Evolutionary conservation across 2,888 invertebrate genomes (phyloP), one percentile per base, ranked within the genome.

Genomic region (Andrena flavipes): DNA sequence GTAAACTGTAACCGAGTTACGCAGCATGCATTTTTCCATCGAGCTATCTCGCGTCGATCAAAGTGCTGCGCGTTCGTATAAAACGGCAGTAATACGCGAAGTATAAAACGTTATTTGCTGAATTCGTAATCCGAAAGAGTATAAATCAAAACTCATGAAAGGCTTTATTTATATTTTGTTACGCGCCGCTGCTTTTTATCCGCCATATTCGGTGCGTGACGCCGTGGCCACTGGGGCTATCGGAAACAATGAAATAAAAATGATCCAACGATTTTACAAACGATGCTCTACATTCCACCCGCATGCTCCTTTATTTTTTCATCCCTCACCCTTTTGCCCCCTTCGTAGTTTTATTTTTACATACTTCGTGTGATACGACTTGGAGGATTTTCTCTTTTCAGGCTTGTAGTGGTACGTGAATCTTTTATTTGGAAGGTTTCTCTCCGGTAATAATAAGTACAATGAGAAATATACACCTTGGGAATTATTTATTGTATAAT

Each of bases 21-120:
- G 67, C 71, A 70, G 76, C 70, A 83, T 82, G 87, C 83, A 89
- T 88, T 89, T 91, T 88, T 90, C 89, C 88, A 87, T 88, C 87
- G 56, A 83, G 84, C 83, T 84, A 80, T 77, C 82, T 82, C 72
- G 64, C 84, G 85, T 79, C 87, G 89, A 88, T 91, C 91, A 91
- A 90, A 91, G 91, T 88, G 90, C 83, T 60, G 56, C 76, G 76
- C 73, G 75, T 67, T 63, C 67, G 70, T 86, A 88, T 82, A 86
- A 88, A 88, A 88, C 83, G 86, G 80, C 72, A 76, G 80, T 82
- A 82, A 88, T 88, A 80, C 80, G 84, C 59, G 75, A 69, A 80
- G 68, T 80, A 88, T 88, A 88, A 87, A 87, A 87, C 86, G 82
- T 80, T 84, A 77, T 83, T 83, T 80, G 72, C 77, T 70, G 80